Conservation (phyloP, 2,797 vertebrate genomes). For the Phoebastria nigripes region DNA sequence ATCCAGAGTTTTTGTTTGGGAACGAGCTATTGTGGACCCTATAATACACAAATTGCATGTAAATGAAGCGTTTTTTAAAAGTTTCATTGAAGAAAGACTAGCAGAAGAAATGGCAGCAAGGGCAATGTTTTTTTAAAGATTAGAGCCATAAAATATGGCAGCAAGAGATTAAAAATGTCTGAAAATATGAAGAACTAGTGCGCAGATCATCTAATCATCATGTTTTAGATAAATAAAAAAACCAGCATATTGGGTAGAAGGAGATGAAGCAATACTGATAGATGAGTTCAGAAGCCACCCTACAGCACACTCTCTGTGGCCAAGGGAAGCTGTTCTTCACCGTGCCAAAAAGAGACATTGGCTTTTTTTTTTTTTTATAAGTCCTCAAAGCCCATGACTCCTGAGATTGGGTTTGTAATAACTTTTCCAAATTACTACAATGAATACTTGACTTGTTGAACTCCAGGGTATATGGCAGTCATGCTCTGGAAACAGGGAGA, state of each 20-base stretch:
- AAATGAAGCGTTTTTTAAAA: neutral
- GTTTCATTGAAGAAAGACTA: neutral
- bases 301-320: neutral
- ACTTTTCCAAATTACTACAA: neutral
- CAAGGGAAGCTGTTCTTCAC: neutral
- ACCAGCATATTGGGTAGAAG: neutral
- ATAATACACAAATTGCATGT: neutral
- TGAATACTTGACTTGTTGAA: neutral
- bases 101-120: neutral
- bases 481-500: neutral
- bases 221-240: neutral
- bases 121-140: neutral
- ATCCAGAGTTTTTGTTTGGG: neutral
- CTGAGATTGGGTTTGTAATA: neutral
- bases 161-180: neutral
- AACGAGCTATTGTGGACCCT: neutral
- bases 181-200: neutral
- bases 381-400: neutral
- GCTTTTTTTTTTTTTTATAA: neutral
- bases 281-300: neutral
- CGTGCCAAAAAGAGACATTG: neutral
- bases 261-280: neutral
- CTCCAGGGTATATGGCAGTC: neutral
- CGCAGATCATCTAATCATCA: neutral
- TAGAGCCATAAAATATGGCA: neutral